phyloP scores from a whole-genome alignment of 2,797 vertebrate genomes.

The Channallabes apus region DNA sequence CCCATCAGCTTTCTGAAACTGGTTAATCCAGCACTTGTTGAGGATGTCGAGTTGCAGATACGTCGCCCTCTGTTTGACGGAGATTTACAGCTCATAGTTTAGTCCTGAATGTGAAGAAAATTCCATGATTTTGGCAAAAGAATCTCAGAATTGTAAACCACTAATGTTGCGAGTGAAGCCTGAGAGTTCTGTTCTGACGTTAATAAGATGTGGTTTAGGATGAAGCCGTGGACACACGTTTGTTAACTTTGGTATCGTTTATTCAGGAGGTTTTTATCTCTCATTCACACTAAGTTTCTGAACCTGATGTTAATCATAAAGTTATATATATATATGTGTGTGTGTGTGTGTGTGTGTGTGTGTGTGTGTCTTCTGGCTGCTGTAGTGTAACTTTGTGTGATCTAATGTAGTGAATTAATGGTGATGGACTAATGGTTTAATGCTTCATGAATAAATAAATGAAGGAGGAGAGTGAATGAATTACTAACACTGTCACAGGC shows the following conservation, averaged over 20 bases:
- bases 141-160: neutral
- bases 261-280: constrained; percentile 10
- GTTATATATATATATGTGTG: neutral
- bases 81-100: neutral
- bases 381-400: neutral
- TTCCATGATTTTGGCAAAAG: neutral
- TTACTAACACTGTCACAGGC: constrained; percentile 25
- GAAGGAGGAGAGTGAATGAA: constrained; percentile 33
- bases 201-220: neutral
- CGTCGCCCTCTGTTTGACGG: neutral
- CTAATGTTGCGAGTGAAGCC: neutral
- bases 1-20: neutral
- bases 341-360: constrained; percentile 7
- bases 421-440: constrained; percentile 24
- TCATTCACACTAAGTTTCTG: neutral
- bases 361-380: neutral
- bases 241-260: neutral
- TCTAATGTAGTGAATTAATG: neutral
- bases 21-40: no score
- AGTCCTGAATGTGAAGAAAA: neutral
- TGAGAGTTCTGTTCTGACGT: neutral
- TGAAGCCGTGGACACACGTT: neutral
- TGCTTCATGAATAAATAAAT: constrained; percentile 22
- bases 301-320: neutral
- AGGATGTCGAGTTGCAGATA: neutral